Conservation (phyloP, 1,140 invertebrate species). For the Drosophila guanche region DNA sequence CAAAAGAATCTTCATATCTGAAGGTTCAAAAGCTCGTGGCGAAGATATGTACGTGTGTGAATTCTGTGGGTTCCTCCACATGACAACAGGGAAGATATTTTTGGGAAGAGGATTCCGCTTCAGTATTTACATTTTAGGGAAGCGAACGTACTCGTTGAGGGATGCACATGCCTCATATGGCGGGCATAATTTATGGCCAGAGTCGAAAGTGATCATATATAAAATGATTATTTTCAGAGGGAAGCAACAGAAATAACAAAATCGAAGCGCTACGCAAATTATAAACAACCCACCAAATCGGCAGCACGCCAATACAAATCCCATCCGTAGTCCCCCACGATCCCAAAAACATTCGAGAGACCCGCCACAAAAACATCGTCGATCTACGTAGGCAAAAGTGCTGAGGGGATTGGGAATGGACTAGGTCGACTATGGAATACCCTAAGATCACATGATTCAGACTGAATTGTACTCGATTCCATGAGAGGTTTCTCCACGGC, state of each 20-base stretch:
- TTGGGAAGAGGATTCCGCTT: too few species aligned
- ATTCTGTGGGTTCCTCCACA: too few species aligned
- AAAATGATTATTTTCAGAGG: conserved; percentile 68
- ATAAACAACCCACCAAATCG: conserved; percentile 60
- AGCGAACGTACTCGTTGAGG: background rate
- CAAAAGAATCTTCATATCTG: too few species aligned
- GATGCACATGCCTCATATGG: conserved; percentile 38
- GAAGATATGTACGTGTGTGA: too few species aligned
- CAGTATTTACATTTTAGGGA: too few species aligned
- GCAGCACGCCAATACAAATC: too few species aligned
- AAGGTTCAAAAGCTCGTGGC: too few species aligned
- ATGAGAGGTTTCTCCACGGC: too few species aligned
- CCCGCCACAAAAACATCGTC: conserved; percentile 38
- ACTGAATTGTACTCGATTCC: background rate
- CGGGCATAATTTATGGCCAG: conserved; percentile 60
- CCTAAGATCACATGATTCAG: background rate
- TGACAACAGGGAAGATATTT: too few species aligned
- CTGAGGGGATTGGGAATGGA: background rate
- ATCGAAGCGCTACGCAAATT: conserved; percentile 56
- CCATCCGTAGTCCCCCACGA: too few species aligned
- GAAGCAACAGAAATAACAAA: conserved; percentile 39
- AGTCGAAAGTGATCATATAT: conserved; percentile 59
- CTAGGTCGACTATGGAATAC: conserved; percentile 9
- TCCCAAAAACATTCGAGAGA: conserved; percentile 23
- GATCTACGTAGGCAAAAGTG: conserved; percentile 34